These are phyloP conservation scores for Muraenolepis orangiensis DNA, from an alignment of 2,797 vertebrate genomes.

Conservation along the genomic window DNA sequence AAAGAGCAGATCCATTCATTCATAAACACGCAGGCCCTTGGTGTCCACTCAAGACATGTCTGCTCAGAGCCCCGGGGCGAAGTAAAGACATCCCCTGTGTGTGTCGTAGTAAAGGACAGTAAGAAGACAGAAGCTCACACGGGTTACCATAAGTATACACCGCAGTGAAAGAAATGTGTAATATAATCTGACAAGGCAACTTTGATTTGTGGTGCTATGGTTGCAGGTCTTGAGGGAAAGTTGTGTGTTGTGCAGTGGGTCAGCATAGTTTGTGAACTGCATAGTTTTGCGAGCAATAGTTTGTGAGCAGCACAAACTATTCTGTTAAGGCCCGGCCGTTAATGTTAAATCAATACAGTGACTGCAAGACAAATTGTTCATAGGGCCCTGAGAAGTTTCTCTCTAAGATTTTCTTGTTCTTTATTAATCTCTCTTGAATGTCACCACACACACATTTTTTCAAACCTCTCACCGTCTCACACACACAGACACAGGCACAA, in stretches of 20 bases:
- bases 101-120: too few relatives aligned
- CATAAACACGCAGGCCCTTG: background rate
- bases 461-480: background rate
- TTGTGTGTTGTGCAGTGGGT: background rate
- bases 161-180: background rate
- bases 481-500: too few relatives aligned
- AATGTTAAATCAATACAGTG: conserved; percentile 44
- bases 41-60: background rate
- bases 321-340: conserved; percentile 31
- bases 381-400: conserved; percentile 31
- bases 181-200: background rate
- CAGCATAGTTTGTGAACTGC: background rate
- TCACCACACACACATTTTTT: conserved; percentile 4
- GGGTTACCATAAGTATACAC: background rate
- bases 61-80: background rate
- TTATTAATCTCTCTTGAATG: conserved; percentile 35
- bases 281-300: background rate
- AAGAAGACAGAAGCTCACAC: background rate
- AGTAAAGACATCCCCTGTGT: too few relatives aligned
- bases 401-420: conserved; percentile 36
- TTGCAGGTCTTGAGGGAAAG: background rate
- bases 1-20: background rate
- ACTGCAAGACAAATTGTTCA: conserved; percentile 47
- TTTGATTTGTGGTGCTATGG: background rate
- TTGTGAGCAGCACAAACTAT: conserved; percentile 29